A percentile compares a stretch with the other conserved stretches of the same genome.
Evolutionary conservation across 2,888 invertebrate species (phyloP).

Genomic region (Athalia cordata): DNA sequence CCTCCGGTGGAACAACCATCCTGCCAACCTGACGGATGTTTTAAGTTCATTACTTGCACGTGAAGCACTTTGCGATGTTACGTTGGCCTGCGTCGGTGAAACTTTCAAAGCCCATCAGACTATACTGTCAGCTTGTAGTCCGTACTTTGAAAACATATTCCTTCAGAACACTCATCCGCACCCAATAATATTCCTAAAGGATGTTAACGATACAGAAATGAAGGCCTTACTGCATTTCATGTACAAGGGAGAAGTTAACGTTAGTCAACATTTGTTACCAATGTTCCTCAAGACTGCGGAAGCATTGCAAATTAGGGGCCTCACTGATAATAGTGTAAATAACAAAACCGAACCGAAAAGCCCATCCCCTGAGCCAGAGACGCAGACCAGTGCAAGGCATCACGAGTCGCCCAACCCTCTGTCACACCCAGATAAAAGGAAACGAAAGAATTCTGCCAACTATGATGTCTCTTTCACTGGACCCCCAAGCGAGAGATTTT

Average conservation of each 20-base stretch:
- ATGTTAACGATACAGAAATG: slow-evolving; percentile 92
- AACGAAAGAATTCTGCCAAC: slow-evolving; percentile 81
- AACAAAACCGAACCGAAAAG: slow-evolving; percentile 68
- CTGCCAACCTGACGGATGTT: slow-evolving; percentile 92
- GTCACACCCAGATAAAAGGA: slow-evolving; percentile 75
- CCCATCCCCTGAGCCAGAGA: slow-evolving; percentile 68
- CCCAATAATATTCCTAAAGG: slow-evolving; percentile 94
- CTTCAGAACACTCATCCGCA: slow-evolving; percentile 92
- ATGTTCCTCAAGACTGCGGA: slow-evolving; percentile 95
- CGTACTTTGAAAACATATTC: slow-evolving; percentile 94
- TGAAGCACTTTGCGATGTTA: slow-evolving; percentile 94
- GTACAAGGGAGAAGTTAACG: slow-evolving; percentile 95
- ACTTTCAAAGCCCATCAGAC: slow-evolving; percentile 95
- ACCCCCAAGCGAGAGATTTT: slow-evolving; percentile 80
- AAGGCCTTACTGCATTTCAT: slow-evolving; percentile 93
- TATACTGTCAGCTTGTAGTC: slow-evolving; percentile 94
- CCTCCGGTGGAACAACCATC: slow-evolving; percentile 96
- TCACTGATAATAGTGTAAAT: slow-evolving; percentile 88
- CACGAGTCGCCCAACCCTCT: slow-evolving; percentile 67
- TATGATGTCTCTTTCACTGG: slow-evolving; percentile 80
- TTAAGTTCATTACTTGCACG: slow-evolving; percentile 90
- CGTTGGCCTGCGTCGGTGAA: slow-evolving; percentile 93
- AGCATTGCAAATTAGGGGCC: slow-evolving; percentile 91
- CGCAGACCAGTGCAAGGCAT: slow-evolving; percentile 63
- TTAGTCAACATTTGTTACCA: slow-evolving; percentile 92